Evolutionary conservation across 2,888 invertebrate species (phyloP).

Genomic region (Orgyia antiqua): DNA sequence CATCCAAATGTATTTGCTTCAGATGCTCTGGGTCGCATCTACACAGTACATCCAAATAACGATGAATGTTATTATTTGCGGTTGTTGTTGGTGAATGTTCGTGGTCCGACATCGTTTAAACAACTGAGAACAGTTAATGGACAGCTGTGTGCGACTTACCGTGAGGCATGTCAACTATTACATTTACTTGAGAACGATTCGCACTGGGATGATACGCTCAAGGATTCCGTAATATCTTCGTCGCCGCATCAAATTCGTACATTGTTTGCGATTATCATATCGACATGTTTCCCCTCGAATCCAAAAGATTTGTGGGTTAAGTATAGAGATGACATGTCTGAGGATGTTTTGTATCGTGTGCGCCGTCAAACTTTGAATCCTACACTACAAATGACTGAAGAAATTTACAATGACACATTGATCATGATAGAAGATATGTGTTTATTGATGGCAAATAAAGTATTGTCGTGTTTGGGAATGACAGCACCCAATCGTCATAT

Average conservation of each 20-base stretch:
- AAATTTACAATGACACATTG: conserved; percentile 17
- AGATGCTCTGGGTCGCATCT: conserved; percentile 15
- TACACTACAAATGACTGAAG: conserved; percentile 8
- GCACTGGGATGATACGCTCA: conserved; percentile 15
- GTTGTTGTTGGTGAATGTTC: conserved; percentile 1
- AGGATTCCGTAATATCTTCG: conserved; percentile 16
- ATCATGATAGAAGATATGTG: conserved; percentile 24
- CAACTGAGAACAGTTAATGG: conserved; percentile 18
- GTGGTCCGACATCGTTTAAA: conserved; percentile 4
- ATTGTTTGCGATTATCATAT: conserved; percentile 6
- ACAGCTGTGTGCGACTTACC: conserved; percentile 13
- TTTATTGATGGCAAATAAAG: conserved; percentile 26
- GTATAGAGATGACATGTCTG: conserved; percentile 14
- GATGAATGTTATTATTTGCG: background rate
- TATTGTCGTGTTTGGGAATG: conserved; percentile 26
- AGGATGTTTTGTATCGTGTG: conserved; percentile 11
- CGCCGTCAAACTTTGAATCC: conserved; percentile 7
- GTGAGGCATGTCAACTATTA: conserved; percentile 12
- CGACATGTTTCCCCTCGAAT: conserved; percentile 6
- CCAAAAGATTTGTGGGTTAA: conserved; percentile 14
- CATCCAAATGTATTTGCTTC: conserved; percentile 16
- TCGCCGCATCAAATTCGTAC: conserved; percentile 15
- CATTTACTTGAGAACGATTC: conserved; percentile 13
- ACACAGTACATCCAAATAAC: conserved; percentile 1
- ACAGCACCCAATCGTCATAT: conserved; percentile 22